These are phyloP conservation scores for Antennarius maculatus DNA, from an alignment of 2,797 vertebrate species.

Conservation along the genomic window DNA sequence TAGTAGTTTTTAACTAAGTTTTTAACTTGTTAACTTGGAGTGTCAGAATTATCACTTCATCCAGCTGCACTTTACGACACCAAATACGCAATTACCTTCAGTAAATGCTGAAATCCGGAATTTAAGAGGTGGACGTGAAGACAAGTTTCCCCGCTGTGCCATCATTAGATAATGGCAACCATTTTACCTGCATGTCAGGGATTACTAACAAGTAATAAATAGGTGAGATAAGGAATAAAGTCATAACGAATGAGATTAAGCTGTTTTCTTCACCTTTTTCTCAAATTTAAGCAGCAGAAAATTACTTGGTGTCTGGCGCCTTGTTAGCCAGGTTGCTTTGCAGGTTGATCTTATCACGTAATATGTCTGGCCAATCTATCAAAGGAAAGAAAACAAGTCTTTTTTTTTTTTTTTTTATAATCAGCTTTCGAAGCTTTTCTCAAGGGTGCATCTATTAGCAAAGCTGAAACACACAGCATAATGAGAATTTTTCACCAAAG, in stretches of 20 bases:
- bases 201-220: slow-evolving; percentile 41
- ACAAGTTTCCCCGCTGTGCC: slow-evolving; percentile 33
- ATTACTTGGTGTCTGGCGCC: slow-evolving; percentile 21
- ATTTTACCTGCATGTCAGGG: slow-evolving; percentile 35
- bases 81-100: slow-evolving; percentile 45
- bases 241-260: slow-evolving; percentile 26
- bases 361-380: slow-evolving; percentile 23
- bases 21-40: slow-evolving; percentile 15
- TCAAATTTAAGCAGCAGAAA: slow-evolving; percentile 37
- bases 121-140: slow-evolving; percentile 25
- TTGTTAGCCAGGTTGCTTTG: slow-evolving; percentile 33
- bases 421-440: slow-evolving; percentile 49
- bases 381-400: slow-evolving; percentile 29
- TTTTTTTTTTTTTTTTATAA: slow-evolving; percentile 43
- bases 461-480: slow-evolving; percentile 39
- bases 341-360: slow-evolving; percentile 37
- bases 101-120: slow-evolving; percentile 3
- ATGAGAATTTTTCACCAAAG: slow-evolving; percentile 27
- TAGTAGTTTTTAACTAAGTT: slow-evolving; percentile 1
- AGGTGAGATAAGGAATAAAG: slow-evolving; percentile 39
- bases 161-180: slow-evolving; percentile 43
- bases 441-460: slow-evolving; percentile 32
- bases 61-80: slow-evolving; percentile 23
- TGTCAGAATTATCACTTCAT: slow-evolving; percentile 22
- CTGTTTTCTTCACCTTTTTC: slow-evolving; percentile 20